phyloP scores from a whole-genome alignment of 2,113 vertebrate genomes.

The Oreamnos americanus region DNA sequence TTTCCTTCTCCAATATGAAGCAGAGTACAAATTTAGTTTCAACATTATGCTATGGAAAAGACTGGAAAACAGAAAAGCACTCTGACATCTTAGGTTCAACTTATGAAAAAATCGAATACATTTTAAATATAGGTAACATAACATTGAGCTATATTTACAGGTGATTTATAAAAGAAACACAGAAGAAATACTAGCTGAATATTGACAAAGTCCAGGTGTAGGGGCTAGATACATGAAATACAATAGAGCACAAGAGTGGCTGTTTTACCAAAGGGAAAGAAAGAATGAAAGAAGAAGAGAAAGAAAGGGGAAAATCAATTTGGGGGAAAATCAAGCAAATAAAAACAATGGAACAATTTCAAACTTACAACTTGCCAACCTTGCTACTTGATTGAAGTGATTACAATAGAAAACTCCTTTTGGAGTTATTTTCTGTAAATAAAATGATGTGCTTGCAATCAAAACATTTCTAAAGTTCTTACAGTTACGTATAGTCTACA shows the following conservation, averaged over 20 bases:
- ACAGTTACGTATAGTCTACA: not conserved
- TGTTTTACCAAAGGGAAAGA: not conserved
- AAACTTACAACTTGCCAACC: not conserved
- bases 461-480: not conserved
- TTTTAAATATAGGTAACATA: not conserved
- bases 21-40: not conserved
- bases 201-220: not conserved
- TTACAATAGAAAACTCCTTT: conserved; percentile 3
- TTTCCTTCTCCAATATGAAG: not conserved
- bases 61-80: not conserved
- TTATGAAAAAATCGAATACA: not conserved
- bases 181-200: not conserved
- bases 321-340: not conserved
- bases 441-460: not conserved
- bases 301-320: not conserved
- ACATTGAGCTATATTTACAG: not conserved
- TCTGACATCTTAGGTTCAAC: not conserved
- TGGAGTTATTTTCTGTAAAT: conserved; percentile 18
- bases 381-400: not conserved
- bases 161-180: not conserved
- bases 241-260: not conserved
- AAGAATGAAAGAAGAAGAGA: too few relatives aligned
- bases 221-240: not conserved
- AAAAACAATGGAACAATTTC: not conserved
- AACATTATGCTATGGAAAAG: not conserved